phyloP scores from a whole-genome alignment of 2,888 invertebrate species.

The Ophion costatus region DNA sequence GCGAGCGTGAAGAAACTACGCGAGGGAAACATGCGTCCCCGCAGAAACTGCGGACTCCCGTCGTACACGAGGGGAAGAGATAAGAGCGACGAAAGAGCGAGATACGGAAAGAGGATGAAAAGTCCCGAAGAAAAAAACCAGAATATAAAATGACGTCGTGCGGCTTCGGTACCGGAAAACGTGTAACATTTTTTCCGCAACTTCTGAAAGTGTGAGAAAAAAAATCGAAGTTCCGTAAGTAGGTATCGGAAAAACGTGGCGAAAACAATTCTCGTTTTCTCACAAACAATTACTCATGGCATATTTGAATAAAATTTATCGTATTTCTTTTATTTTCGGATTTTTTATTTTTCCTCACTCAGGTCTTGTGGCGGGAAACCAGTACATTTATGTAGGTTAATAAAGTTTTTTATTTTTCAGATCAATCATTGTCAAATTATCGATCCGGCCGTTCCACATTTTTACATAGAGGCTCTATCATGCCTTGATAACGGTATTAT shows the following conservation, averaged over 20 bases:
- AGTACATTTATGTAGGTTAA: too few relatives aligned
- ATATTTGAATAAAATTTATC: not conserved
- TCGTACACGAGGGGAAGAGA: conserved; percentile 16
- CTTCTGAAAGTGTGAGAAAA: not conserved
- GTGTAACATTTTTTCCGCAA: conserved; percentile 22
- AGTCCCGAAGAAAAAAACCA: conserved; percentile 6
- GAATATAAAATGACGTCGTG: not conserved
- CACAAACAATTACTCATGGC: not conserved
- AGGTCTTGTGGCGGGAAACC: too few relatives aligned
- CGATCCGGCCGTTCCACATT: too few relatives aligned
- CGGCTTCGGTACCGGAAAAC: conserved; percentile 34
- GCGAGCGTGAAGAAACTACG: conserved; percentile 48
- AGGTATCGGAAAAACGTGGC: not conserved
- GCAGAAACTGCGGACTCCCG: conserved; percentile 8
- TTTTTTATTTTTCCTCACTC: not conserved
- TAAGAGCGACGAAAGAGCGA: conserved; percentile 21
- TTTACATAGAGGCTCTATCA: too few relatives aligned
- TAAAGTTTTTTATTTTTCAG: too few relatives aligned
- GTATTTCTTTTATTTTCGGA: not conserved
- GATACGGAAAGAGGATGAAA: conserved; percentile 22
- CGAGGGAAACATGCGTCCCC: conserved; percentile 38
- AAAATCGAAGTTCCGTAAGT: not conserved
- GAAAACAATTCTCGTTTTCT: not conserved
- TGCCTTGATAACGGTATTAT: too few relatives aligned
- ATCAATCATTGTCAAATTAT: too few relatives aligned